Base-by-base conservation (phyloP, 2,113 vertebrate genomes). In the Anser brachyrhynchus region DNA sequence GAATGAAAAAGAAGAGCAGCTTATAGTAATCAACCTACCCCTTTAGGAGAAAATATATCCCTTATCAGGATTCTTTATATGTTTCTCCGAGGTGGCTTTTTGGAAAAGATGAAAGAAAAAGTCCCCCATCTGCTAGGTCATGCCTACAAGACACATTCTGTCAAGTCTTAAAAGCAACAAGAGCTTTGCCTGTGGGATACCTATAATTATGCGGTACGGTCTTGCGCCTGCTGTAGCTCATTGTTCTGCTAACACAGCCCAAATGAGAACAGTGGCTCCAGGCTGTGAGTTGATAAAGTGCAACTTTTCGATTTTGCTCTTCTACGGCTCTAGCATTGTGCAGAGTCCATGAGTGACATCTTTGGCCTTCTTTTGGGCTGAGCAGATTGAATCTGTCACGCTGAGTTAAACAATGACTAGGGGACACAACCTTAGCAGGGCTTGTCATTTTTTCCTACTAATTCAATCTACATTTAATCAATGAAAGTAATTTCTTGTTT, bases 391-490 rank as follows among this genome's bases (percentile, higher is more conserved):
- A 99, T 98, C 98, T 98, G 98, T 99, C 98, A 98, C 41, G 95
- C 98, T 86, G 98, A 97, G 97, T 98, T 99, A 99, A 98, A 98
- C 98, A 98, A 98, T 98, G 98, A 98, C 93, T 96, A 94, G 91
- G 92, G 97, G 98, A 98, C 97, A 98, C 96, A 98, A 98, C 98
- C 98, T 98, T 97, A 97, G 97, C 93, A 92, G 94, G 84, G 97
- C 94, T 97, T 97, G 98, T 97, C 98, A 98, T 98, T 98, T 98
- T 98, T 97, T 84, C 93, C 92, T 96, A 95, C 98, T 98, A 97
- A 97, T 99, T 98, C 98, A 98, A 98, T 98, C 98, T 98, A 97
- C 97, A 96, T 98, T 98, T 98, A 98, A 99, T 99, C 98, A 98
- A 98, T 98, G 98, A 98, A 98, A 98, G 98, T 98, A 98, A 98